A percentile compares a stretch with the other conserved stretches of the same genome.
phyloP scores from a whole-genome alignment of 2,113 vertebrate species.

The Argyrosomus japonicus region DNA sequence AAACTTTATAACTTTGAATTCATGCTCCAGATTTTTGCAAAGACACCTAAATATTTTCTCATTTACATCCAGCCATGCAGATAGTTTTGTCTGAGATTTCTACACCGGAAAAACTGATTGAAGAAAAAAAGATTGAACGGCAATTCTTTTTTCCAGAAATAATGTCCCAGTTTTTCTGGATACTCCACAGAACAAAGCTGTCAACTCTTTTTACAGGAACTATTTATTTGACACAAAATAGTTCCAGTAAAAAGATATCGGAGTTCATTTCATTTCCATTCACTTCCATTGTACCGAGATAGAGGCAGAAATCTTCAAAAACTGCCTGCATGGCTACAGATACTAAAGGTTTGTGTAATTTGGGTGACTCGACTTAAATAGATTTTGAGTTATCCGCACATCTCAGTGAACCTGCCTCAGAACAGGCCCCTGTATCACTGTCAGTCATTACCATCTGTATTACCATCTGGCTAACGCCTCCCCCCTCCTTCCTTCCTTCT shows the following conservation, averaged over 20 bases:
- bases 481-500: slow-evolving; percentile 21
- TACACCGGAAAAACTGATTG: neutral
- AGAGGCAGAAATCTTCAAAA: neutral
- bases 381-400: neutral
- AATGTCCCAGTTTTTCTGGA: neutral
- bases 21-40: neutral
- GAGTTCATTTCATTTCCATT: neutral
- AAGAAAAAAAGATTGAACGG: neutral
- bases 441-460: slow-evolving; percentile 75
- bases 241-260: neutral
- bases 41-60: neutral
- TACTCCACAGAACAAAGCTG: neutral
- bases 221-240: neutral
- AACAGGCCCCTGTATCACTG: slow-evolving; percentile 55
- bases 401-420: slow-evolving; percentile 30
- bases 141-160: neutral
- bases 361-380: neutral
- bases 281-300: neutral
- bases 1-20: neutral
- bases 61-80: neutral
- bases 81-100: neutral
- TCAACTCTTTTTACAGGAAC: slow-evolving; percentile 16
- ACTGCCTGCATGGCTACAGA: neutral
- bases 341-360: neutral
- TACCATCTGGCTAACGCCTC: slow-evolving; percentile 76